Evolutionary conservation across 2,888 invertebrate genomes (phyloP), one percentile per base, ranked within the genome.

Genomic region (Artemia sp.): DNA sequence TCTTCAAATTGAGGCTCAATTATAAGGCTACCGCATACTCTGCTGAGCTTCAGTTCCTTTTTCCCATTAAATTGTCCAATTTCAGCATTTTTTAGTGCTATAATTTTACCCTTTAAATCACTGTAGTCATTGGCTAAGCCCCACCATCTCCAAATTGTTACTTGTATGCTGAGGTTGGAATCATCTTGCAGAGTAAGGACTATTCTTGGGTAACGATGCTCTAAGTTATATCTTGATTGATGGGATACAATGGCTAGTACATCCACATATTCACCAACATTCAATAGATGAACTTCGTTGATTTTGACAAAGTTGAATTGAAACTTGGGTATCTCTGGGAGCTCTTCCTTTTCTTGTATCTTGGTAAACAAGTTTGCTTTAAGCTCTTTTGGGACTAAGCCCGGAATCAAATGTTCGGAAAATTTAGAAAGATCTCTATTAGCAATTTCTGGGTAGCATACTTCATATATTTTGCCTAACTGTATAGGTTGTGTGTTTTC

Each of bases 171-270:
- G 64, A 24, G 8, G 11, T 58, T 58, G 64, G 64, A 58, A 11
- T 58, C 64, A 58, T 58, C 64, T 58, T 58, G n/a, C 64, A 58
- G 64, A 24, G 24, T 58, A n/a, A 58, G 64, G 8, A 58, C 64
- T 9, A 58, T 9, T 58, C 64, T 8, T n/a, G 64, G 64, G 64
- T 14, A n/a, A 19, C 64, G 14, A 8, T 19, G 8, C 64, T 19
- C 14, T 58, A 58, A 58, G 64, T 19, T 58, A n/a, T 38, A 38
- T 38, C 38, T 38, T 38, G 38, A 38, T 24, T 58, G 64, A 58
- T 58, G 64, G 8, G 64, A 58, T 2, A 58, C 64, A 58, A 58
- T 24, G n/a, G 64, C 64, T 24, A 58, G 9, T 58, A 58, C 24
- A 58, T 58, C 64, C 8, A 58, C 64, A n/a, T 19, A 24, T 24